Evolutionary conservation across 2,113 vertebrate genomes (phyloP).

Genomic region (Phaethon lepturus): DNA sequence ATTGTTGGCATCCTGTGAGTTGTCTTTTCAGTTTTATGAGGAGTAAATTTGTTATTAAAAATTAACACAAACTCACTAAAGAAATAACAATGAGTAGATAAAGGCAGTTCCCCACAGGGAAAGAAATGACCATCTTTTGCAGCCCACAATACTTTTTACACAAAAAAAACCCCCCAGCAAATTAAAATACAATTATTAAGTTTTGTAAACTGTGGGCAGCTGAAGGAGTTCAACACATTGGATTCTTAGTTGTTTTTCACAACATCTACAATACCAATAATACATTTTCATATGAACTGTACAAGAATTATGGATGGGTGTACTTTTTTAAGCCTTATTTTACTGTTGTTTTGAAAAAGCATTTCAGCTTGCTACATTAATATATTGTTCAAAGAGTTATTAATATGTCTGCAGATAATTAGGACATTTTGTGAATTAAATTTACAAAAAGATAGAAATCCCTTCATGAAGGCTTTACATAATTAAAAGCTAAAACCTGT

Average conservation of each 20-base stretch:
- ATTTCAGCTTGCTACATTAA: background rate
- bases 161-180: no score
- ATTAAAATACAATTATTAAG: no score
- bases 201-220: background rate
- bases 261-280: background rate
- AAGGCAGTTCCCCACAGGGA: background rate
- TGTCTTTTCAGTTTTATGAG: background rate
- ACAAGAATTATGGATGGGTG: background rate
- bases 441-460: conserved; percentile 8
- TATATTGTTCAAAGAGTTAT: conserved; percentile 9
- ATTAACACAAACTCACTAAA: background rate
- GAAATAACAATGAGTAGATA: background rate
- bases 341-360: conserved; percentile 19
- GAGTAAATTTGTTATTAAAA: conserved; percentile 4
- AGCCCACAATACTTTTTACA: background rate
- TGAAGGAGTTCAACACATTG: background rate
- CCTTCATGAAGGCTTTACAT: conserved; percentile 47
- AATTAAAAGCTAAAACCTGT: conserved; percentile 49
- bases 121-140: background rate
- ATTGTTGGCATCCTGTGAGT: background rate
- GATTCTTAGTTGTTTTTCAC: background rate
- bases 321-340: background rate
- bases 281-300: background rate
- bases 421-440: conserved; percentile 31
- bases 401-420: conserved; percentile 24